These are phyloP conservation scores for Ophion slaviceki DNA, from an alignment of 2,888 invertebrate species.

Conservation along the genomic window DNA sequence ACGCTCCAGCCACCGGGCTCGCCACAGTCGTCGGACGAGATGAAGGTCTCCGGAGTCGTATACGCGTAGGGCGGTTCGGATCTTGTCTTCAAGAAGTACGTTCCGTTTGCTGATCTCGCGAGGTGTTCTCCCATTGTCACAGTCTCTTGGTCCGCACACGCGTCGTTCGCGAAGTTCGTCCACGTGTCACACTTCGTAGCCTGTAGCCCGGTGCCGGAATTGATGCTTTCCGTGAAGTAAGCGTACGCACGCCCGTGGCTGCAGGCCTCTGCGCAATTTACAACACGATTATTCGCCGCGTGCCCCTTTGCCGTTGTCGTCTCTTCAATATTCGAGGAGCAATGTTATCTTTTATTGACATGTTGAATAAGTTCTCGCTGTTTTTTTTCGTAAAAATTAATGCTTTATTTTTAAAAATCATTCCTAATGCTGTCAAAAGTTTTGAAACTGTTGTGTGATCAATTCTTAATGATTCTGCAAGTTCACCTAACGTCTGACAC, in stretches of 20 bases:
- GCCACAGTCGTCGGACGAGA: conserved; percentile 41
- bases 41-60: conserved; percentile 48
- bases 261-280: conserved; percentile 81
- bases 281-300: neutral
- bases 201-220: conserved; percentile 76
- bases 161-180: conserved; percentile 77
- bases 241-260: conserved; percentile 83
- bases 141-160: conserved; percentile 71
- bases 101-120: conserved; percentile 75
- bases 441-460: no score
- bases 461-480: no score
- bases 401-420: no score
- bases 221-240: conserved; percentile 84
- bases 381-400: no score
- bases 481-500: no score
- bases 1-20: conserved; percentile 62
- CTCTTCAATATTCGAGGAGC: no score
- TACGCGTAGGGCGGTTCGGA: conserved; percentile 78
- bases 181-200: conserved; percentile 82
- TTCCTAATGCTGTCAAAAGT: no score
- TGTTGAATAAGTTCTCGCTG: no score
- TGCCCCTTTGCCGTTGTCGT: neutral
- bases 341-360: no score
- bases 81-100: conserved; percentile 79
- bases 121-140: conserved; percentile 80